phyloP scores from a whole-genome alignment of 2,113 vertebrate species.

The Petrocephalus zakoni region DNA sequence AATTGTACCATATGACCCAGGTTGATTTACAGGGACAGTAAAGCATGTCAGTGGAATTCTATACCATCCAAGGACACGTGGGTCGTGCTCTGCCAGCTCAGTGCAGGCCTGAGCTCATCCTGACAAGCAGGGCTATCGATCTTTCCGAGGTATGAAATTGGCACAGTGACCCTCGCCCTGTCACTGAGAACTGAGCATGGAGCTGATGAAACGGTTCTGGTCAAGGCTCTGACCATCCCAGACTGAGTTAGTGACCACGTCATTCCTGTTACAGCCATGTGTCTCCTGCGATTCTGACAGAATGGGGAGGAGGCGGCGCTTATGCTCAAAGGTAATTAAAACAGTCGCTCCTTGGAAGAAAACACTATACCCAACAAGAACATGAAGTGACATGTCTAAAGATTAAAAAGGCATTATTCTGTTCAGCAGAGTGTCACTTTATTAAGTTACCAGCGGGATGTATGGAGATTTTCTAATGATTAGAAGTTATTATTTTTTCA shows the following conservation, averaged over 20 bases:
- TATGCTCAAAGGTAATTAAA: neutral
- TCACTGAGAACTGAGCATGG: neutral
- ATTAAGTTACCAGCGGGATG: neutral
- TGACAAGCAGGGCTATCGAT: conserved; percentile 9
- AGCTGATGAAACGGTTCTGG: neutral
- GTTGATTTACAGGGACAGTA: conserved; percentile 2
- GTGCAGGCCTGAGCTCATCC: neutral
- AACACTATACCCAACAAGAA: neutral
- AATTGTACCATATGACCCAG: neutral
- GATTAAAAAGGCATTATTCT: conserved; percentile 4
- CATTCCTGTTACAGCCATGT: neutral
- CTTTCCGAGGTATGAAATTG: neutral
- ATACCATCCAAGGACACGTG: conserved; percentile 13
- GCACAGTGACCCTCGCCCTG: neutral
- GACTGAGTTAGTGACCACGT: neutral
- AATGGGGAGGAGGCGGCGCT: neutral
- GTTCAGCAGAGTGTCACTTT: neutral
- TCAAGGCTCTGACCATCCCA: neutral
- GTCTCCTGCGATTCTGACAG: neutral
- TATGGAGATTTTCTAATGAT: neutral
- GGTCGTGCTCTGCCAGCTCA: neutral
- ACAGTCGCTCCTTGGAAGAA: neutral
- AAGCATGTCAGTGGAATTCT: neutral
- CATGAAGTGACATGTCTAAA: neutral
- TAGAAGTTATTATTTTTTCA: conserved; percentile 7